phyloP scores from a whole-genome alignment of 2,797 vertebrate species.

The Phalanger gymnotis region DNA sequence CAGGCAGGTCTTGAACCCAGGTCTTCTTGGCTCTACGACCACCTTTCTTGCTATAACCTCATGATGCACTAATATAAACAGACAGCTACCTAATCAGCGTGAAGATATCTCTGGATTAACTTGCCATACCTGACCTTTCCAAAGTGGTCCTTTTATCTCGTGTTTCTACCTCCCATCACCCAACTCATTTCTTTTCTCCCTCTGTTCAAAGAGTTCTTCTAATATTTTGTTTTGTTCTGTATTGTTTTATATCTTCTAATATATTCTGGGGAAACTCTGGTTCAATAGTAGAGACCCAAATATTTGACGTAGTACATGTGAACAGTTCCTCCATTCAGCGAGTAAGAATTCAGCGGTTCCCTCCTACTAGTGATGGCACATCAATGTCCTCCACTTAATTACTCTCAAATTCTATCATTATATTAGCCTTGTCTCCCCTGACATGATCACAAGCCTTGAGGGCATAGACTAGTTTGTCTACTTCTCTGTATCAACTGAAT shows the following conservation, averaged over 20 bases:
- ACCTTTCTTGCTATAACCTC: not conserved
- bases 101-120: not conserved
- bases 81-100: not conserved
- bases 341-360: not conserved
- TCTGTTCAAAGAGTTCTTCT: conserved; percentile 33
- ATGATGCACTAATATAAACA: conserved; percentile 8
- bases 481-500: not conserved
- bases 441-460: not conserved
- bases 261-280: conserved; percentile 11
- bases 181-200: conserved; percentile 48
- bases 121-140: conserved; percentile 51
- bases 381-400: not conserved
- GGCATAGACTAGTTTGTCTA: not conserved
- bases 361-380: not conserved
- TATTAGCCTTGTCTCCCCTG: not conserved
- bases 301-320: not conserved
- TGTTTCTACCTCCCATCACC: not conserved
- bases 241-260: not conserved
- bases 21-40: not conserved
- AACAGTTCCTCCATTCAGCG: not conserved
- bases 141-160: conserved; percentile 10
- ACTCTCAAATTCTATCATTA: not conserved
- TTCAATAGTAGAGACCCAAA: conserved; percentile 12
- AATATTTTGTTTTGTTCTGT: not conserved
- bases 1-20: not conserved